Evolutionary conservation across 2,888 invertebrate genomes (phyloP).

Genomic region (Apocheima hispidaria): DNA sequence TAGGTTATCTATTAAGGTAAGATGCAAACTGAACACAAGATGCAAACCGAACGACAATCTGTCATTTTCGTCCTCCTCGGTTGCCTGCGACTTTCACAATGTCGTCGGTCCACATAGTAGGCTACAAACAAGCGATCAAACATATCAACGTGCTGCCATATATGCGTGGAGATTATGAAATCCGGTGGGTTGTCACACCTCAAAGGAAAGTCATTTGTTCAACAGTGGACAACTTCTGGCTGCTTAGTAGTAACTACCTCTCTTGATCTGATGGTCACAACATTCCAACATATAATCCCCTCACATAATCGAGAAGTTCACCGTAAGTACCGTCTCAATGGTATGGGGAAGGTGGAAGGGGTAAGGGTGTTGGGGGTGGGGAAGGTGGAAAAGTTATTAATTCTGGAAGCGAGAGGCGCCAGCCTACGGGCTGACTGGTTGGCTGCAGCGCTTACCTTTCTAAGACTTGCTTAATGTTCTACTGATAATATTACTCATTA

Average conservation of each 20-base stretch:
- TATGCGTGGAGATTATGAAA: too few relatives aligned
- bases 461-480: slow-evolving; percentile 80
- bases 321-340: slow-evolving; percentile 54
- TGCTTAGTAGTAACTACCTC: neutral
- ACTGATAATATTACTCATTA: slow-evolving; percentile 65
- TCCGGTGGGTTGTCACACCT: too few relatives aligned
- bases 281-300: slow-evolving; percentile 38
- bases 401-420: slow-evolving; percentile 84
- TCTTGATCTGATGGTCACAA: slow-evolving; percentile 22
- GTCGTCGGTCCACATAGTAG: too few relatives aligned
- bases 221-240: neutral
- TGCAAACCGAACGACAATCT: too few relatives aligned
- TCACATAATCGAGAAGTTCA: slow-evolving; percentile 58
- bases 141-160: too few relatives aligned
- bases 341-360: slow-evolving; percentile 55
- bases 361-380: slow-evolving; percentile 46
- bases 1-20: too few relatives aligned
- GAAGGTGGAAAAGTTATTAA: slow-evolving; percentile 82
- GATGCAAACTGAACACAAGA: too few relatives aligned
- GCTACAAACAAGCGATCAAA: too few relatives aligned
- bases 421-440: slow-evolving; percentile 73
- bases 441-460: slow-evolving; percentile 81
- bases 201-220: neutral
- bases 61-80: too few relatives aligned
- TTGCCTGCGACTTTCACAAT: too few relatives aligned